Percentiles rank a stretch among this genome's conserved stretches.
Conservation (phyloP, 2,797 vertebrate species). For the Siniperca undulata region DNA sequence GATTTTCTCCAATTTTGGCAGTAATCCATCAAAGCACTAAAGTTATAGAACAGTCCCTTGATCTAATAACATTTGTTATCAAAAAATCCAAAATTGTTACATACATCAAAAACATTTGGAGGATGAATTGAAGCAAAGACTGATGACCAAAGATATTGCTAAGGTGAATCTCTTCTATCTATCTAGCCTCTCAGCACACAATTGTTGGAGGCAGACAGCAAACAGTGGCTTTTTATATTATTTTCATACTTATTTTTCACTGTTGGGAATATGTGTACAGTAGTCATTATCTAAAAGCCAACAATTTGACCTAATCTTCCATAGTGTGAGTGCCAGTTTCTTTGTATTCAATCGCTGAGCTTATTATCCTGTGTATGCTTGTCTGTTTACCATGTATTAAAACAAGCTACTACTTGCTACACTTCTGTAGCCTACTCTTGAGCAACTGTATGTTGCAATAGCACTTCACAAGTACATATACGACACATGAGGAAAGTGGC, state of each 20-base stretch:
- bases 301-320: neutral
- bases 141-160: neutral
- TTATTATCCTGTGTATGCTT: neutral
- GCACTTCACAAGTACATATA: neutral
- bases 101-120: neutral
- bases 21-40: slow-evolving; percentile 26
- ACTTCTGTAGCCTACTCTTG: neutral
- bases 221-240: neutral
- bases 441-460: no score
- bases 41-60: slow-evolving; percentile 12
- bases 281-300: slow-evolving; percentile 6
- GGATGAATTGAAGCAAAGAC: slow-evolving; percentile 17
- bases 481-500: neutral
- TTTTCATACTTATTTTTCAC: slow-evolving; percentile 3
- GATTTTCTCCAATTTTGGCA: slow-evolving; percentile 22
- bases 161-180: neutral
- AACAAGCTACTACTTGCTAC: neutral
- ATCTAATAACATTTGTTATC: slow-evolving; percentile 23
- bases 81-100: slow-evolving; percentile 10
- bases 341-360: neutral
- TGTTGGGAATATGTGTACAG: neutral
- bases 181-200: neutral
- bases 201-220: neutral
- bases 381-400: neutral
- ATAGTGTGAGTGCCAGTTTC: neutral